A percentile compares a stretch with the other conserved stretches of the same genome.
These are phyloP conservation scores for Scomber japonicus DNA, from an alignment of 2,113 vertebrate species.

Conservation along the genomic window DNA sequence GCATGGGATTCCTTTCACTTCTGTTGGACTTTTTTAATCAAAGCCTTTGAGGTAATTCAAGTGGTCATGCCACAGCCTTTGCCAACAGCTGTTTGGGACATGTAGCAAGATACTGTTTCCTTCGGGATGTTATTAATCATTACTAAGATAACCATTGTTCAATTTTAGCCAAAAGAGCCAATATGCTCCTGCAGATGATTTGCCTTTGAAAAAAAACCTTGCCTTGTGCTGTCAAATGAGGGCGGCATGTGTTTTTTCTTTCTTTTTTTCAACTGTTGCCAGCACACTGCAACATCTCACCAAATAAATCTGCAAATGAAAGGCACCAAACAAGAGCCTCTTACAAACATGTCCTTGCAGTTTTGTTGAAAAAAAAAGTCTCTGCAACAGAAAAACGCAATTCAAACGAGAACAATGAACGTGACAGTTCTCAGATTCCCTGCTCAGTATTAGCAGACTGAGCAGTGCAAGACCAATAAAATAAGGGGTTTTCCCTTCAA, in stretches of 20 bases:
- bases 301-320: constrained; percentile 55
- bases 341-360: constrained; percentile 19
- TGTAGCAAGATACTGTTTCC: background rate
- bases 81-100: background rate
- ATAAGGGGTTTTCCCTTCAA: constrained; percentile 27
- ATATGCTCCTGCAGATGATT: background rate
- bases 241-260: constrained; percentile 33
- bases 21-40: constrained; percentile 17
- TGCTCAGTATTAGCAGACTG: constrained; percentile 4
- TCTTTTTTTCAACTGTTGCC: background rate
- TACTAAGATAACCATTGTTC: constrained; percentile 31
- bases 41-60: constrained; percentile 25
- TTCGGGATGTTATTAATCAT: constrained; percentile 16
- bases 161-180: constrained; percentile 9
- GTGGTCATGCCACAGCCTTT: background rate
- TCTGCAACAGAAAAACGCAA: constrained; percentile 1
- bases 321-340: constrained; percentile 38
- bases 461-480: background rate
- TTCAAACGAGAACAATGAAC: constrained; percentile 24
- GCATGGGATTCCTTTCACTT: constrained; percentile 26
- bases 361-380: constrained; percentile 23
- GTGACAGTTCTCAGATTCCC: background rate
- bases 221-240: constrained; percentile 38
- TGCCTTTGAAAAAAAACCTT: constrained; percentile 8
- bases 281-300: constrained; percentile 47